Evolutionary conservation across 2,797 vertebrate genomes (phyloP).

Genomic region (Eurystomus glaucurus): DNA sequence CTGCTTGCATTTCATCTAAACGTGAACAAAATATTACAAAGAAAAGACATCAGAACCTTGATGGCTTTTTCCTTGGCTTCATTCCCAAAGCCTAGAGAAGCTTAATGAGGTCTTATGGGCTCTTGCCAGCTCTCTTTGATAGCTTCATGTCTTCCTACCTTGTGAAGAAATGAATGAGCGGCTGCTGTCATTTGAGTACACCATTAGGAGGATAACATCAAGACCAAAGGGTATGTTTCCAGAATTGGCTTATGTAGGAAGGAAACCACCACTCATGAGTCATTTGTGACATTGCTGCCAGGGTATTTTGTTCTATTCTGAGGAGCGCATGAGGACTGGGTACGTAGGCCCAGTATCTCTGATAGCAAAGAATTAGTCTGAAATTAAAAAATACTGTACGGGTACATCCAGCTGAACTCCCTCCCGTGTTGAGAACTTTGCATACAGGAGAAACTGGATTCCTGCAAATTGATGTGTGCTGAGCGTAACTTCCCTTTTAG

Average conservation of each 20-base stretch:
- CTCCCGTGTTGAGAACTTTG: background rate
- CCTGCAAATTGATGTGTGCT: background rate
- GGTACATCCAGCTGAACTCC: background rate
- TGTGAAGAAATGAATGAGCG: background rate
- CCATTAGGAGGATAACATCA: background rate
- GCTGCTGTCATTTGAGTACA: constrained; percentile 4
- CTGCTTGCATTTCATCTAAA: constrained; percentile 29
- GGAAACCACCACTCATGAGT: background rate
- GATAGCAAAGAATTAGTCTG: background rate
- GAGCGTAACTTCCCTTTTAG: background rate
- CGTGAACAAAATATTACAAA: background rate
- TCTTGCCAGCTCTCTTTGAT: constrained; percentile 24
- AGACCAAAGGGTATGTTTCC: background rate
- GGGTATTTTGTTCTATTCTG: background rate
- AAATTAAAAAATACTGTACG: background rate
- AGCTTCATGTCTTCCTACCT: background rate
- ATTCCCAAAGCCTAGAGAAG: constrained; percentile 7
- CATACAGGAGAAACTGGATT: background rate
- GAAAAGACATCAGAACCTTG: background rate
- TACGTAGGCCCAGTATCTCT: background rate
- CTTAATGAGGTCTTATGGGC: background rate
- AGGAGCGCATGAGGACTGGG: background rate
- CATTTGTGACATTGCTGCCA: background rate
- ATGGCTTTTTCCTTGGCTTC: constrained; percentile 23
- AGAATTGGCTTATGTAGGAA: background rate